These are phyloP conservation scores for Masnerella sp. DNA, from an alignment of 2,888 invertebrate species.

Conservation along the genomic window DNA sequence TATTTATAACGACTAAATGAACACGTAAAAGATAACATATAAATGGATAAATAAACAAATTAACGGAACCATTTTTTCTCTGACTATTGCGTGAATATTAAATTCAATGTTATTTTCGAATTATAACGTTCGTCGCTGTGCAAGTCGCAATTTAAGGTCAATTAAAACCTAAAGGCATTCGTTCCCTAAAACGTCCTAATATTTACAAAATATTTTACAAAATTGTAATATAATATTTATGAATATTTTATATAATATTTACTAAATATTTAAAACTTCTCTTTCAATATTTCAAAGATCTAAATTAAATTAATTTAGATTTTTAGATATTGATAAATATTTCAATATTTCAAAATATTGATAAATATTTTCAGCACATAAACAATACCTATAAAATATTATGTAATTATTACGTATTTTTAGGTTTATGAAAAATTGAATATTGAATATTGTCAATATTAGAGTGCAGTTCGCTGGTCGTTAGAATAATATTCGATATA, in stretches of 20 bases:
- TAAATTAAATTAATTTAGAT: neutral
- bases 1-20: constrained; percentile 22
- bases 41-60: constrained; percentile 11
- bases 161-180: constrained; percentile 18
- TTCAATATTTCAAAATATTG: too few species aligned
- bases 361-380: too few species aligned
- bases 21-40: neutral
- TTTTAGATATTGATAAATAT: neutral
- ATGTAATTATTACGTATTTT: too few species aligned
- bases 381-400: too few species aligned
- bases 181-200: too few species aligned
- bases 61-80: neutral
- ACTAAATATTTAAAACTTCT: neutral
- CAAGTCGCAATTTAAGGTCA: constrained; percentile 25
- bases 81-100: neutral
- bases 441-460: constrained; percentile 26
- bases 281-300: neutral
- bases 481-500: constrained; percentile 17
- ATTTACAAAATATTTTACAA: too few species aligned
- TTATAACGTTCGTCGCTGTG: constrained; percentile 14
- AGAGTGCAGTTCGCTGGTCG: neutral
- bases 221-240: too few species aligned
- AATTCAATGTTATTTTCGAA: constrained; percentile 3
- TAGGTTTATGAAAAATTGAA: too few species aligned
- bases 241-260: too few species aligned